Percentiles rank a stretch among this genome's conserved stretches.
Evolutionary conservation across 2,888 invertebrate species (phyloP).

Genomic region (Leptinotarsa juncta): DNA sequence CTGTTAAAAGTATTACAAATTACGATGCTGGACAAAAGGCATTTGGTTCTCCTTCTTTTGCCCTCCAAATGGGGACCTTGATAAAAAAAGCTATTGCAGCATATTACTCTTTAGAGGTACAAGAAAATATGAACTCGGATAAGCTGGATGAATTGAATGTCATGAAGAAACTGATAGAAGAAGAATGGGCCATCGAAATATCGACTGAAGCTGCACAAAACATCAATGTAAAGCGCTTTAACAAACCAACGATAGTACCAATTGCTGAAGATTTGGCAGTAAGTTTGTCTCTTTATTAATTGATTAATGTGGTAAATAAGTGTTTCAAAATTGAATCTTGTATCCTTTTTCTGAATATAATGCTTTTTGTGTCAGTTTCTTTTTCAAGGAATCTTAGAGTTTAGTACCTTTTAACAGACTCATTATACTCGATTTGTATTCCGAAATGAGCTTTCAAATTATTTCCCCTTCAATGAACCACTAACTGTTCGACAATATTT

Average conservation of each 20-base stretch:
- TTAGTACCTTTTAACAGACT: too few relatives aligned
- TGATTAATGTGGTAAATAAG: neutral
- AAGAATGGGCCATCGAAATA: conserved; percentile 27
- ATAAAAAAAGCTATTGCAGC: conserved; percentile 31
- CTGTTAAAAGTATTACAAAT: conserved; percentile 10
- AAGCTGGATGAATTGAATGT: conserved; percentile 12
- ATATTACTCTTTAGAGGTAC: conserved; percentile 29
- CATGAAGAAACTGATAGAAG: conserved; percentile 23
- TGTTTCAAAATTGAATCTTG: neutral
- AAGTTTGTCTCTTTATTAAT: conserved; percentile 18
- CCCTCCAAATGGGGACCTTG: conserved; percentile 40
- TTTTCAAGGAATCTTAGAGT: too few relatives aligned
- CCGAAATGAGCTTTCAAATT: too few relatives aligned
- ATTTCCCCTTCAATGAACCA: too few relatives aligned
- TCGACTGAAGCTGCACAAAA: conserved; percentile 34
- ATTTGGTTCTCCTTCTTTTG: conserved; percentile 35
- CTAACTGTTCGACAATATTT: too few relatives aligned
- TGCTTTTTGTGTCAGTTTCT: too few relatives aligned
- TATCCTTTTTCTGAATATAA: neutral
- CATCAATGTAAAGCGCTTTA: conserved; percentile 38
- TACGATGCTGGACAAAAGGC: conserved; percentile 11
- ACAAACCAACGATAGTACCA: conserved; percentile 40
- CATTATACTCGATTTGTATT: too few relatives aligned
- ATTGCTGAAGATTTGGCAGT: conserved; percentile 36
- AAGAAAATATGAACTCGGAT: conserved; percentile 11